phyloP scores from a whole-genome alignment of 2,888 invertebrate genomes.

The Xestoiulus laeticollis region DNA sequence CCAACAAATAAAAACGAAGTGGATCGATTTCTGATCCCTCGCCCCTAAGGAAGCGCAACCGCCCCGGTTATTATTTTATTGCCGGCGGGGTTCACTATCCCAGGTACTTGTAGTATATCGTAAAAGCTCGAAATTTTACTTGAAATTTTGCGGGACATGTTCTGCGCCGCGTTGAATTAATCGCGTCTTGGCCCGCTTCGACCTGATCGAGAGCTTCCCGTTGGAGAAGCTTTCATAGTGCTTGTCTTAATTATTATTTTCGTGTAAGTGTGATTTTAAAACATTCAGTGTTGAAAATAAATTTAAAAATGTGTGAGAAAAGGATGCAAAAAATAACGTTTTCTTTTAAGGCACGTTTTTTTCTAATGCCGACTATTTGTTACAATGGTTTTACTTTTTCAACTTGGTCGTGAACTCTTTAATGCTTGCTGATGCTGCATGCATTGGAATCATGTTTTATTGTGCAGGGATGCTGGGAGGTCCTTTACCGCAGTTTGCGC shows the following conservation, averaged over 20 bases:
- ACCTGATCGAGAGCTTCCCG: background rate
- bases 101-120: background rate
- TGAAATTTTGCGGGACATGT: background rate
- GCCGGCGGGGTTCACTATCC: background rate
- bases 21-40: background rate
- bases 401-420: background rate
- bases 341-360: background rate
- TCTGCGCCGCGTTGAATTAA: background rate
- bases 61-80: background rate
- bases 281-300: constrained; percentile 44
- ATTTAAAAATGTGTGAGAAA: constrained; percentile 40
- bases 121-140: background rate
- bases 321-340: background rate
- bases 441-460: constrained; percentile 43
- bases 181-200: background rate
- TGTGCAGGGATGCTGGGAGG: constrained; percentile 57
- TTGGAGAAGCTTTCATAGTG: background rate
- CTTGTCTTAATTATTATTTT: background rate
- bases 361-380: background rate
- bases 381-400: background rate
- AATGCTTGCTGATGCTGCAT: background rate
- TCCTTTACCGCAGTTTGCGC: constrained; percentile 84
- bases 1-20: background rate
- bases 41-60: background rate
- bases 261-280: constrained; percentile 44